phyloP scores from a whole-genome alignment of 2,888 invertebrate species.

The Hybos culiciformis region DNA sequence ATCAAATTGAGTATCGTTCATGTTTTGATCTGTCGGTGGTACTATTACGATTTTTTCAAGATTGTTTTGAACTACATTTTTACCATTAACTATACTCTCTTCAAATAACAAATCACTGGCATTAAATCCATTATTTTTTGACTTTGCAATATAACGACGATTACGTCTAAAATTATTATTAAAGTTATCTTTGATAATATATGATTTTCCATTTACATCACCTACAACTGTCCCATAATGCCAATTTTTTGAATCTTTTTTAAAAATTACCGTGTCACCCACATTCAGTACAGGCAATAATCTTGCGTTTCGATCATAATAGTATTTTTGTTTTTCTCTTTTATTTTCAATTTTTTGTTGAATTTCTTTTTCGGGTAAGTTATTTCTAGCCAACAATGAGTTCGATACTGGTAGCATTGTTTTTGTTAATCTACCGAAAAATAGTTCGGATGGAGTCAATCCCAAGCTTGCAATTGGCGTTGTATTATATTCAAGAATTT shows the following conservation, averaged over 20 bases:
- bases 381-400: constrained; percentile 5
- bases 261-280: constrained; percentile 11
- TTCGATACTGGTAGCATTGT: constrained; percentile 3
- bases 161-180: too few species aligned
- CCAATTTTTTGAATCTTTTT: constrained; percentile 12
- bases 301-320: constrained; percentile 4
- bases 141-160: too few species aligned
- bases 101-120: constrained; percentile 6
- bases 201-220: constrained; percentile 3
- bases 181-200: constrained; percentile 5
- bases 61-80: too few species aligned
- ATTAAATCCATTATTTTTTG: constrained; percentile 8
- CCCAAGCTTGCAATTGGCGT: constrained; percentile 11
- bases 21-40: too few species aligned
- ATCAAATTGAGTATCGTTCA: too few species aligned
- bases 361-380: constrained; percentile 5
- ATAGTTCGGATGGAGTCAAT: constrained; percentile 10
- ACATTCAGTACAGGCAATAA: constrained; percentile 5
- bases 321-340: constrained; percentile 7
- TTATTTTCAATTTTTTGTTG: constrained; percentile 9
- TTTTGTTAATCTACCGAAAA: constrained; percentile 11
- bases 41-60: too few species aligned
- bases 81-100: too few species aligned
- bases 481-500: constrained; percentile 13
- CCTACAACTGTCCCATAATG: constrained; percentile 2